A percentile compares a stretch with the other conserved stretches of the same genome.
These are phyloP conservation scores for Eupithecia subumbrata DNA, from an alignment of 2,888 invertebrate species.

Conservation along the genomic window DNA sequence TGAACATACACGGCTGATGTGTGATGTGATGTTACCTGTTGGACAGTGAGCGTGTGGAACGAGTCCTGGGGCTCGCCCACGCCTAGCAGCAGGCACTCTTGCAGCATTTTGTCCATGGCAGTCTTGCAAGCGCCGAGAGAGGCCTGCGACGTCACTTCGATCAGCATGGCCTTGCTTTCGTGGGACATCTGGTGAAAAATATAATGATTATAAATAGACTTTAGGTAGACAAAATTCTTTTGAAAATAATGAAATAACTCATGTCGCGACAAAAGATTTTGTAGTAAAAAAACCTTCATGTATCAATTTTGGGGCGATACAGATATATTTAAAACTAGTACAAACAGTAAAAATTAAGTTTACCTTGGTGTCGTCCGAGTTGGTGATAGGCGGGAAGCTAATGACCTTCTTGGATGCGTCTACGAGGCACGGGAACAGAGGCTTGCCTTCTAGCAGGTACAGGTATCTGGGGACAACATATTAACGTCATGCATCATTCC, in stretches of 20 bases:
- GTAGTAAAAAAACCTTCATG: background rate
- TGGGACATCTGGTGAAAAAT: conserved; percentile 84
- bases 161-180: conserved; percentile 86
- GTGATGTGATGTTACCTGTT: conserved; percentile 61
- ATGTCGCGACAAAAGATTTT: background rate
- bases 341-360: background rate
- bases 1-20: background rate
- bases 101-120: conserved; percentile 87
- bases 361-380: conserved; percentile 92
- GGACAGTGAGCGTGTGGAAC: conserved; percentile 70
- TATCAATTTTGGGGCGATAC: too few relatives aligned
- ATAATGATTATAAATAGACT: background rate
- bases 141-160: conserved; percentile 90
- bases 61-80: conserved; percentile 65
- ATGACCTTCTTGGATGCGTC: conserved; percentile 87
- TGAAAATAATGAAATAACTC: too few relatives aligned
- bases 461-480: conserved; percentile 80
- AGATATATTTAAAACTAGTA: background rate
- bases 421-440: conserved; percentile 88
- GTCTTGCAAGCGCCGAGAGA: conserved; percentile 86
- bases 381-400: conserved; percentile 94
- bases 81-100: conserved; percentile 85
- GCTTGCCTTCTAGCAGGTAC: conserved; percentile 89
- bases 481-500: too few relatives aligned
- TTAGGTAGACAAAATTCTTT: too few relatives aligned